Conservation (phyloP, 2,888 invertebrate species). For the Meliscaeva auricollis region DNA sequence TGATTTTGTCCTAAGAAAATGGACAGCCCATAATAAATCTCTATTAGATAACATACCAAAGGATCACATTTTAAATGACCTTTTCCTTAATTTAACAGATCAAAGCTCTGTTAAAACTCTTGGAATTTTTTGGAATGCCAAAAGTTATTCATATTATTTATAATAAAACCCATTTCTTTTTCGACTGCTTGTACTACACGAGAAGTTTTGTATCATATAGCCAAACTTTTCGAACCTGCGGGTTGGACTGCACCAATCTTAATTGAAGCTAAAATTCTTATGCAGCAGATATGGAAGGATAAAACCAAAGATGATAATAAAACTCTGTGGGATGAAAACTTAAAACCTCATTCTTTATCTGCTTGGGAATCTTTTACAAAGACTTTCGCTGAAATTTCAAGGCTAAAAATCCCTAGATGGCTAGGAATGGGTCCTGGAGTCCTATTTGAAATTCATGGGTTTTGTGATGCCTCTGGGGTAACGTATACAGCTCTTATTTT, state of each 20-base stretch:
- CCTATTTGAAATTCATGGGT: conserved; percentile 33
- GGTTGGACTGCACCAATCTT: conserved; percentile 52
- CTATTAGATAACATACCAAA: conserved; percentile 13
- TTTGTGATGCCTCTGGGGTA: conserved; percentile 37
- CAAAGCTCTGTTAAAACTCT: conserved; percentile 45
- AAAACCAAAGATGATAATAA: no score
- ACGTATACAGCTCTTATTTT: conserved; percentile 33
- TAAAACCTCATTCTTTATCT: conserved; percentile 7
- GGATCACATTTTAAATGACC: conserved; percentile 7
- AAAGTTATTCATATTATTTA: conserved; percentile 41
- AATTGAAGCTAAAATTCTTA: conserved; percentile 42
- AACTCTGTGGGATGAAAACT: conserved; percentile 37
- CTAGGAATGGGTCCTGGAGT: conserved; percentile 8
- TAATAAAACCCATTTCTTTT: neutral
- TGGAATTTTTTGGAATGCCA: conserved; percentile 55
- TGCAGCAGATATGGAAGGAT: conserved; percentile 57
- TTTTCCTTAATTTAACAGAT: conserved; percentile 13
- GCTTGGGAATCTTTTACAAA: conserved; percentile 46
- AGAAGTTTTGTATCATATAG: conserved; percentile 50
- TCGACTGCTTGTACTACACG: conserved; percentile 28
- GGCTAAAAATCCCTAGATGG: conserved; percentile 59
- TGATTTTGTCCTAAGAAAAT: conserved; percentile 62
- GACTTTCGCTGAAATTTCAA: conserved; percentile 39
- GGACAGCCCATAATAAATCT: conserved; percentile 38
- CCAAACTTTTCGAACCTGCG: conserved; percentile 56